phyloP scores from a whole-genome alignment of 2,113 vertebrate genomes.

The Riparia riparia region DNA sequence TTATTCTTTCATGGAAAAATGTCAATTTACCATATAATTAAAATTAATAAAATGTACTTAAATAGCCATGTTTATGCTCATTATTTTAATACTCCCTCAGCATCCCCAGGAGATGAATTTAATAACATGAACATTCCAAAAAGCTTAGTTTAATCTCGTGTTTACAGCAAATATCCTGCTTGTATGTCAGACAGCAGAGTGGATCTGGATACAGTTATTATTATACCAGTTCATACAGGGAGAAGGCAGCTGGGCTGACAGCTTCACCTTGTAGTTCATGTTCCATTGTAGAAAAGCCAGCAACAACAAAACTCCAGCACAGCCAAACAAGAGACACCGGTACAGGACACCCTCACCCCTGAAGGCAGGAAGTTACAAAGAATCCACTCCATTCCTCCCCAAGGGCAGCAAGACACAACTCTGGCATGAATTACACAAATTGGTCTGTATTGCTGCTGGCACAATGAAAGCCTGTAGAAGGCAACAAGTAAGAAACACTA shows the following conservation, averaged over 20 bases:
- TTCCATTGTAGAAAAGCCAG: not conserved
- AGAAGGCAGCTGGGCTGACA: not conserved
- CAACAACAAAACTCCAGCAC: not conserved
- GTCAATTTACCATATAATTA: not conserved
- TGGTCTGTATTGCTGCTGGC: not conserved
- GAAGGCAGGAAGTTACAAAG: not conserved
- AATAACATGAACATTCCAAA: conserved; percentile 35
- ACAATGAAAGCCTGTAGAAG: not conserved
- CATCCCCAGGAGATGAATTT: not conserved
- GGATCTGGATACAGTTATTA: not conserved
- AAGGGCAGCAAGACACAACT: not conserved
- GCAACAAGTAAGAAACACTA: not conserved
- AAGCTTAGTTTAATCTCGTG: conserved; percentile 41
- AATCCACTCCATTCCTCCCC: not conserved
- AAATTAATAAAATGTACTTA: not conserved
- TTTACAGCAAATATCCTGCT: conserved; percentile 28
- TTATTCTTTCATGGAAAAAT: not conserved
- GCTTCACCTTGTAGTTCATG: not conserved
- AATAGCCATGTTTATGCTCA: not conserved
- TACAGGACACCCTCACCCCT: not conserved
- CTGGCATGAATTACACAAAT: not conserved
- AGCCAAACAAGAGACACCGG: not conserved
- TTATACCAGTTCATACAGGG: not conserved
- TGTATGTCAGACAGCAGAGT: not conserved
- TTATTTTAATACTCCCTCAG: not conserved